phyloP scores from a whole-genome alignment of 2,888 invertebrate genomes.

The Cephus pygmeus region DNA sequence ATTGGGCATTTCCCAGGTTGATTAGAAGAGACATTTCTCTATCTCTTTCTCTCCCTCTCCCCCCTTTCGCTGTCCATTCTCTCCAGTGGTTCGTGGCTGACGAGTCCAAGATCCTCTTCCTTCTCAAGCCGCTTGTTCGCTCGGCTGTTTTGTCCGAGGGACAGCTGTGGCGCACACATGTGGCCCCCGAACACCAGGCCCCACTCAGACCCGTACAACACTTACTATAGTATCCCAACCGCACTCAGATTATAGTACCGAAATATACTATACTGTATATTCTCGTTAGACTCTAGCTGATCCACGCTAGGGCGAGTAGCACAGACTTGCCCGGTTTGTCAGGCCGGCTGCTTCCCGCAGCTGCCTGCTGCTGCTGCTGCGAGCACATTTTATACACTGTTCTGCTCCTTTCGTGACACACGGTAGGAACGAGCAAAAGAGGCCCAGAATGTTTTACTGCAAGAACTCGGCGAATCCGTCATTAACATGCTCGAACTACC shows the following conservation, averaged over 20 bases:
- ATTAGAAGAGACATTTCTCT: background rate
- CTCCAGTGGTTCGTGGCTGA: background rate
- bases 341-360: conserved; percentile 49
- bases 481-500: background rate
- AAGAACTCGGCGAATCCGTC: no score
- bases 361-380: conserved; percentile 37
- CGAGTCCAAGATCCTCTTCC: conserved; percentile 1
- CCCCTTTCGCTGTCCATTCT: background rate
- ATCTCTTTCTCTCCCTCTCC: background rate
- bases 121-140: conserved; percentile 2
- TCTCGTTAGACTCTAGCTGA: background rate
- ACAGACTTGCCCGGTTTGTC: conserved; percentile 30
- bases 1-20: background rate
- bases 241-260: background rate
- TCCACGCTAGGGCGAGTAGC: conserved; percentile 23
- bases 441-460: background rate
- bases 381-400: conserved; percentile 4
- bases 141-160: conserved; percentile 24
- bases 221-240: background rate
- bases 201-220: background rate
- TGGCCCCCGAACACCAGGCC: conserved; percentile 40
- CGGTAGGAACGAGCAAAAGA: background rate
- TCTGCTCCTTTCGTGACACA: background rate
- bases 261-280: background rate
- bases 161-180: conserved; percentile 38